Evolutionary conservation across 1,140 invertebrate genomes (phyloP).

Genomic region (Trichoplusia ni): DNA sequence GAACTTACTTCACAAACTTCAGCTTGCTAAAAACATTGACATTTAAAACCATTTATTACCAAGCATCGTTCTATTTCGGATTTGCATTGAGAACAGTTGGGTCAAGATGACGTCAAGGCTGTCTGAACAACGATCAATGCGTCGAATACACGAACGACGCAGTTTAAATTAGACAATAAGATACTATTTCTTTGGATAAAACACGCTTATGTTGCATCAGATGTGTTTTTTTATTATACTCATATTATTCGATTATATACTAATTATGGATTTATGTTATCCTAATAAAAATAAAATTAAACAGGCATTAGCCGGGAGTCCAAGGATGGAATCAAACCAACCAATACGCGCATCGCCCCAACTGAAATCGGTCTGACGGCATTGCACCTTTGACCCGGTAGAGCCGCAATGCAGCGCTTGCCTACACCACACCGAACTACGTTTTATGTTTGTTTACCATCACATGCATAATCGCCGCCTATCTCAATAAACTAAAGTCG

Average conservation of each 20-base stretch:
- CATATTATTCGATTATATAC: no score
- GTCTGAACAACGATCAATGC: slow-evolving; percentile 28
- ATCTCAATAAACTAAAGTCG: slow-evolving; percentile 41
- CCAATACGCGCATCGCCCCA: slow-evolving; percentile 53
- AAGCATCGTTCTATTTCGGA: slow-evolving; percentile 33
- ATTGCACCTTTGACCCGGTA: slow-evolving; percentile 62
- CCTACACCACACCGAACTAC: slow-evolving; percentile 57
- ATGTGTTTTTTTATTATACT: no score
- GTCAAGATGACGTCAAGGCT: slow-evolving; percentile 37
- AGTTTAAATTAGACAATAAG: slow-evolving; percentile 28
- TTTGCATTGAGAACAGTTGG: slow-evolving; percentile 31
- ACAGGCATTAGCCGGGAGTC: not conserved
- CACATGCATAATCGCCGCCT: slow-evolving; percentile 45
- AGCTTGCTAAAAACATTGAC: slow-evolving; percentile 7
- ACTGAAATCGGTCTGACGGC: slow-evolving; percentile 51
- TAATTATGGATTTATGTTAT: no score
- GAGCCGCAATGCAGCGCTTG: slow-evolving; percentile 68
- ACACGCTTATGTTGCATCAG: slow-evolving; percentile 5
- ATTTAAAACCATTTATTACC: slow-evolving; percentile 8
- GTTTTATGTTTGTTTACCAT: slow-evolving; percentile 49
- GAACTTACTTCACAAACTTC: not conserved
- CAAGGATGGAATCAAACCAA: slow-evolving; percentile 36
- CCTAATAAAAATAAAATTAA: no score
- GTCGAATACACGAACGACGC: slow-evolving; percentile 23
- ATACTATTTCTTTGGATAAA: no score